Evolutionary conservation across 2,797 vertebrate species (phyloP), one percentile per base, ranked within the genome.

Genomic region (Bradypus variegatus): DNA sequence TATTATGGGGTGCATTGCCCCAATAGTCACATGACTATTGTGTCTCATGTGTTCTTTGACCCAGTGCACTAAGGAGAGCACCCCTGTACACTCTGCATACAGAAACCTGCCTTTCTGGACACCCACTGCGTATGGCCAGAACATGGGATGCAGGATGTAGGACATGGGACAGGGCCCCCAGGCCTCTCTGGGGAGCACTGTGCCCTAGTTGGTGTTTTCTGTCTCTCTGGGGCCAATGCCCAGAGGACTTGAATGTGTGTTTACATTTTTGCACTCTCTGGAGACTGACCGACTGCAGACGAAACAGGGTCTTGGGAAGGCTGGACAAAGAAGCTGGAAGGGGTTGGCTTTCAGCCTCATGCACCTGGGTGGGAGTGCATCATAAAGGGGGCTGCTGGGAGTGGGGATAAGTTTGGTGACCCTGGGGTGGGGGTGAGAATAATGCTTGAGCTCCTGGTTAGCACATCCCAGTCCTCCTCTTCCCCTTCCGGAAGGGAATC

Each of bases 391-490:
- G 84, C 91, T 86, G 10, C n/a, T 95, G 73, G 36, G 83, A 93
- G 70, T 38, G 93, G 95, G 82, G 86, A 79, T 86, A 89, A 95
- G 53, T 25, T 33, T 50, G 62, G 89, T 93, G 95, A 96, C 93
- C 91, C 91, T 67, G 91, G 95, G 89, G 65, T 95, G 91, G 94
- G 93, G 90, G 27, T 55, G n/a, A 45, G 86, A 93, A 95, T 94
- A 94, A 93, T 92, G 85, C 82, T 89, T 89, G 95, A 83, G 86
- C 14, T 50, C 58, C 91, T 94, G 91, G 91, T 95, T 95, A 92
- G 88, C 93, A 95, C 95, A 95, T 89, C 92, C 89, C 18, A 12
- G 14, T 41, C 36, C 19, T 77, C 13, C 18, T 53, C 45, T 33
- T 18, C n/a, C 25, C 21, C 25, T 69, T 38, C 92, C 86, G 93